A percentile compares a stretch with the other conserved stretches of the same genome.
phyloP scores from a whole-genome alignment of 2,888 invertebrate genomes.

The Drosophila subquinaria region DNA sequence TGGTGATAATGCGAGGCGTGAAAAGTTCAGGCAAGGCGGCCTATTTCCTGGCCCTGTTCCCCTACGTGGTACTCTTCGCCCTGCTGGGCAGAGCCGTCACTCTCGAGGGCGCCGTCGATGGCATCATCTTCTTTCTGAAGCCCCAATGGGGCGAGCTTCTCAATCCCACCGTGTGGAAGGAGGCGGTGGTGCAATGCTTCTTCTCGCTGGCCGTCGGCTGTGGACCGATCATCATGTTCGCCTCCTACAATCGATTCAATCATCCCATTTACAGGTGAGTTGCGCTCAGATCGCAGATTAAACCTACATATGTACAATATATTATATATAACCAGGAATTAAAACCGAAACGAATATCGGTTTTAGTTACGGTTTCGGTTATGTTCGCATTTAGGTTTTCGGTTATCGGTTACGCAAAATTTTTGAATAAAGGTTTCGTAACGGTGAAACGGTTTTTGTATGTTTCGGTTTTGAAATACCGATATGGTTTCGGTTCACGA shows the following conservation, averaged over 20 bases:
- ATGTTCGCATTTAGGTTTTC: too few relatives aligned
- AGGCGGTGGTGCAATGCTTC: slow-evolving; percentile 92
- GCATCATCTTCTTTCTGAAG: slow-evolving; percentile 92
- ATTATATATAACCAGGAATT: too few relatives aligned
- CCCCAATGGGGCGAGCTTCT: slow-evolving; percentile 92
- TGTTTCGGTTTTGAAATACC: too few relatives aligned
- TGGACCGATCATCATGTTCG: slow-evolving; percentile 92
- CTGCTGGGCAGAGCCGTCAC: slow-evolving; percentile 89
- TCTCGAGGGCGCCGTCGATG: slow-evolving; percentile 90
- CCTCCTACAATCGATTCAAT: slow-evolving; percentile 91
- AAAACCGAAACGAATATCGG: too few relatives aligned
- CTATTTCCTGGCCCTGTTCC: slow-evolving; percentile 95
- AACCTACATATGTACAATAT: too few relatives aligned
- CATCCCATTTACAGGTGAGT: slow-evolving; percentile 89
- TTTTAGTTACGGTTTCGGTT: too few relatives aligned
- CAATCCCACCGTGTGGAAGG: slow-evolving; percentile 91
- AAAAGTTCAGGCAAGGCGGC: slow-evolving; percentile 93
- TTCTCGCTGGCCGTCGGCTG: slow-evolving; percentile 91
- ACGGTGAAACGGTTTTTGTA: too few relatives aligned
- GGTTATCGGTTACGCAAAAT: too few relatives aligned
- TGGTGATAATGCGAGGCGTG: slow-evolving; percentile 90
- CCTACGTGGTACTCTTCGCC: slow-evolving; percentile 91
- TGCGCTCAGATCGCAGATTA: neutral
- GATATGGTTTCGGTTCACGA: too few relatives aligned
- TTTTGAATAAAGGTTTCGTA: too few relatives aligned